A percentile compares a stretch with the other conserved stretches of the same genome.
phyloP scores from a whole-genome alignment of 2,888 invertebrate genomes.

The Oeneis ivallda region DNA sequence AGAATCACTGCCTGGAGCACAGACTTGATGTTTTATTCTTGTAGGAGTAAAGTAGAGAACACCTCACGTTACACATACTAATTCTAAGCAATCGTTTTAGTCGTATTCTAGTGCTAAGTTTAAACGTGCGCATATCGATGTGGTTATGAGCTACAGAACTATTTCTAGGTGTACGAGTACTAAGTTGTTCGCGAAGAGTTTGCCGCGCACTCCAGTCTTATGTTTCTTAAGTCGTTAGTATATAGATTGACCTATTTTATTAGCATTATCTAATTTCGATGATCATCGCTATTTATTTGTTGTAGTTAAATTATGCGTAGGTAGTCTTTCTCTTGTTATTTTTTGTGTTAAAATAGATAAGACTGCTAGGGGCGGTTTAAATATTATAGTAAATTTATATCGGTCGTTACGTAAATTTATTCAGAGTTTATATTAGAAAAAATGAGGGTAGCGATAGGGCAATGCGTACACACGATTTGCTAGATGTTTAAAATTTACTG shows the following conservation, averaged over 20 bases:
- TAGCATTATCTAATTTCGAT: conserved; percentile 39
- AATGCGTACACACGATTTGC: conserved; percentile 47
- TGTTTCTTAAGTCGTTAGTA: conserved; percentile 59
- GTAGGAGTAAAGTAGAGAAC: conserved; percentile 25
- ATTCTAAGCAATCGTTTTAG: conserved; percentile 57
- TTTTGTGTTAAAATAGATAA: conserved; percentile 44
- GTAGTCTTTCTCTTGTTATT: conserved; percentile 45
- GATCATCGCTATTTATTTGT: conserved; percentile 64
- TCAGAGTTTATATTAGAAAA: conserved; percentile 52
- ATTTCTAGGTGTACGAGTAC: conserved; percentile 66
- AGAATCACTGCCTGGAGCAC: conserved; percentile 58
- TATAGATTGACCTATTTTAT: conserved; percentile 45
- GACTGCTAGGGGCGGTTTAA: conserved; percentile 23
- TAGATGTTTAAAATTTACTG: conserved; percentile 46
- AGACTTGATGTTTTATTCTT: conserved; percentile 22
- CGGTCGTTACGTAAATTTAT: conserved; percentile 51
- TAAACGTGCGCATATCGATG: conserved; percentile 73
- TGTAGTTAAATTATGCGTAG: conserved; percentile 36
- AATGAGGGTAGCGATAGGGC: conserved; percentile 46
- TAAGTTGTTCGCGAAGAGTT: conserved; percentile 53
- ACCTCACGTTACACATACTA: conserved; percentile 49
- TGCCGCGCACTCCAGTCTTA: conserved; percentile 68
- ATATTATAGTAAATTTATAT: conserved; percentile 41
- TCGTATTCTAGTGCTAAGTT: conserved; percentile 69
- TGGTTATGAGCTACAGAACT: conserved; percentile 66